Base-by-base conservation (phyloP, 2,888 invertebrate genomes). In the Cheilosia variabilis region DNA sequence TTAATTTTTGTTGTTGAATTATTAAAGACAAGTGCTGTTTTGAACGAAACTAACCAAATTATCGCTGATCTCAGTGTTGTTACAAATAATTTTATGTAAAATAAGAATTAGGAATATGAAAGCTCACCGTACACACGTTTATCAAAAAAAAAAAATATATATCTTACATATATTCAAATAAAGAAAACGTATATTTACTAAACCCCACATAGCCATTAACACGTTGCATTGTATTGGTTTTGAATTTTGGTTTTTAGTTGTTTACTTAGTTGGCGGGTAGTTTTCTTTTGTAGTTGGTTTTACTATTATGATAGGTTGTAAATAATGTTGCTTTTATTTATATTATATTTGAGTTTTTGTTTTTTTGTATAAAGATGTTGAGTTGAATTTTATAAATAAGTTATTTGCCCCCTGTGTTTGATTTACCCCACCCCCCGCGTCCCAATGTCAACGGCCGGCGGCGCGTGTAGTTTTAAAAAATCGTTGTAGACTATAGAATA, bases 51-150 rank as follows among this genome's bases (percentile, higher is more conserved):
- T 88, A 91, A 92, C 90, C 91, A 90, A 89, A 90, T 92, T 87
- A 90, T 91, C 87, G 90, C 90, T 78, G 90, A 92, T 88, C 90
- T 91, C 76, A 91, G 90, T 88, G 89, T 91, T 89, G 91, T 91
- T 88, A 92, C 92, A 87, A 92, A 92, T 89, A 91, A 92, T 90
- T 92, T 92, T 89, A 92, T 92, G 91, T 92, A 89, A 91, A 89
- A 87, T 47, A 63, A 43, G 24, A 53, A 52, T 24, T 43, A 72
- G 47, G 15, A 63, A 65, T 65, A 66, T 57, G 15, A 57, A 27
- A 78, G 24, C 83, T 84, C 79, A 79, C 78, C 63, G 63, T 68
- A 76, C 37, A 82, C n/a, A 53, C 60, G 72, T 75, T 19, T 47
- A 3, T 9, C 52, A 45, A 27, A 0, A 52, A 65, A 53, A 60